Percentiles rank a stretch among this genome's conserved stretches.
These are phyloP conservation scores for Ricordea florida DNA, from an alignment of 92 coral and sea anemone genomes.

Conservation along the genomic window DNA sequence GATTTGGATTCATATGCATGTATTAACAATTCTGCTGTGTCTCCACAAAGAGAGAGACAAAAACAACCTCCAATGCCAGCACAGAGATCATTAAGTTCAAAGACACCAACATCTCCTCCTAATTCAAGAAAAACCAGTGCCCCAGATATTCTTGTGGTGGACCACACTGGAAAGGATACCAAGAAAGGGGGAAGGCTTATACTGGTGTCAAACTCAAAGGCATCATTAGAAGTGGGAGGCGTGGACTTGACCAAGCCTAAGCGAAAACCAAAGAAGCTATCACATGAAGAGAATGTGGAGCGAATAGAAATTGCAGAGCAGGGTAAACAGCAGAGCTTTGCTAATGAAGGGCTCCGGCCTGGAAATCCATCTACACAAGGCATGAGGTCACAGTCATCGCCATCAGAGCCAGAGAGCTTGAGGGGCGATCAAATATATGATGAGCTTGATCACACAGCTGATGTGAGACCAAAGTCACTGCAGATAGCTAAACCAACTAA, in stretches of 20 bases:
- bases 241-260: slow-evolving; percentile 61
- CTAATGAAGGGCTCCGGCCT: background rate
- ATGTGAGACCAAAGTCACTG: slow-evolving; percentile 37
- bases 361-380: slow-evolving; percentile 10
- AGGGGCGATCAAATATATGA: slow-evolving; percentile 69
- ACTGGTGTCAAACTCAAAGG: slow-evolving; percentile 73
- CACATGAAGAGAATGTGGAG: slow-evolving; percentile 60
- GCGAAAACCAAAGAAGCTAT: slow-evolving; percentile 32
- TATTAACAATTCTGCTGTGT: slow-evolving; percentile 50
- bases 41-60: slow-evolving; percentile 14
- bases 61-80: slow-evolving; percentile 28
- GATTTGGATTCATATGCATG: slow-evolving; percentile 77
- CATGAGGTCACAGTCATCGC: slow-evolving; percentile 68
- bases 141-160: slow-evolving; percentile 31
- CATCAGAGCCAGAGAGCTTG: slow-evolving; percentile 23
- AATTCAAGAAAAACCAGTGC: slow-evolving; percentile 69
- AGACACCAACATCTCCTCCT: slow-evolving; percentile 11
- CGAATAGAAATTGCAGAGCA: slow-evolving; percentile 52
- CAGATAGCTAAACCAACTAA: slow-evolving; percentile 37
- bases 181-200: slow-evolving; percentile 12
- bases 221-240: slow-evolving; percentile 84
- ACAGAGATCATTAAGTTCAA: background rate
- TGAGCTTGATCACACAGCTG: slow-evolving; percentile 46
- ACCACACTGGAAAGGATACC: slow-evolving; percentile 7
- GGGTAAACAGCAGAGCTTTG: background rate